phyloP scores from a whole-genome alignment of 2,888 invertebrate genomes.

The Tetheella fluctuosa region DNA sequence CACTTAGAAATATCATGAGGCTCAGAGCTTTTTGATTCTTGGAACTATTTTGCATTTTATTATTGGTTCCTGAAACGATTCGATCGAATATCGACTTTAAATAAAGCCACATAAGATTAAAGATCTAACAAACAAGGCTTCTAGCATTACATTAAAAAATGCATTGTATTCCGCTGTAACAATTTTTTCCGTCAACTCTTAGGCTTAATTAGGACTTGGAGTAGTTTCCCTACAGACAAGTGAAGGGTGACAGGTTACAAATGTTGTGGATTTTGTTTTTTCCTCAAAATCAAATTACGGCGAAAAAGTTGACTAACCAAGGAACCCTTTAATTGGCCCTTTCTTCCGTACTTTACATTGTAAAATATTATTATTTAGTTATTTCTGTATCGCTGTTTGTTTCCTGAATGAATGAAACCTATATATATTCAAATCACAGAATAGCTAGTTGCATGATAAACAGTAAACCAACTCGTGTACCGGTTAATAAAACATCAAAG shows the following conservation, averaged over 20 bases:
- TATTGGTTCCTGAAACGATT: no score
- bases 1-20: no score
- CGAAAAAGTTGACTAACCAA: no score
- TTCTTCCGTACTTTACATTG: no score
- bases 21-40: no score
- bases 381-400: no score
- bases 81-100: not conserved
- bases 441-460: not conserved
- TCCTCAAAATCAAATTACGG: no score
- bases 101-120: not conserved
- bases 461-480: slow-evolving; percentile 14
- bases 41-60: no score
- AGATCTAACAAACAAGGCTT: not conserved
- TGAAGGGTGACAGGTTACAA: slow-evolving; percentile 16
- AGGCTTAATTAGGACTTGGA: slow-evolving; percentile 36
- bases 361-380: no score
- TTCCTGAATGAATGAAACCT: no score
- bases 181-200: slow-evolving; percentile 23
- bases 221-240: slow-evolving; percentile 3
- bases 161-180: not conserved
- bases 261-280: not conserved
- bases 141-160: not conserved
- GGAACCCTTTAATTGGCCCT: no score
- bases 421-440: not conserved
- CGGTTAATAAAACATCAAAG: slow-evolving; percentile 32